Conservation (phyloP, 2,113 vertebrate species). For the Ondatra zibethicus region DNA sequence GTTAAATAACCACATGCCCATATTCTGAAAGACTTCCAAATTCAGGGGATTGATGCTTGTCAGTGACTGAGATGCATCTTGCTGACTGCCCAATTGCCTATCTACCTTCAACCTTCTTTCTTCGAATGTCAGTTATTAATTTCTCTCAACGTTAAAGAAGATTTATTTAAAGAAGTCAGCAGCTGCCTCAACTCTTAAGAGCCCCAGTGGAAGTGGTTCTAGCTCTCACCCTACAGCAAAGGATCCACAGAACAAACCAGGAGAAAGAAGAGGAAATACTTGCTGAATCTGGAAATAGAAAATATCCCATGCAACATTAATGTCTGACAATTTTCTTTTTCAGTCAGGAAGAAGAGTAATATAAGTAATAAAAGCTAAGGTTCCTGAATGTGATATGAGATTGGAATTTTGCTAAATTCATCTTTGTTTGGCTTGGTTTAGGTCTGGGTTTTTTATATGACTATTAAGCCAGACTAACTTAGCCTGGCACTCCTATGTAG, state of each 20-base stretch:
- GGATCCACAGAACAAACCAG: background rate
- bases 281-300: background rate
- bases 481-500: background rate
- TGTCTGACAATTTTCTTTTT: slow-evolving; percentile 65
- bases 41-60: background rate
- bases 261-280: background rate
- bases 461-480: background rate
- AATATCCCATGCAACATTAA: slow-evolving; percentile 22
- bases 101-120: background rate
- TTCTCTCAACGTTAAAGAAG: background rate
- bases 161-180: background rate
- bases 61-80: background rate
- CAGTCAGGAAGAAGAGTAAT: slow-evolving; percentile 48
- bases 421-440: background rate
- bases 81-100: background rate
- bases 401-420: background rate
- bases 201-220: background rate
- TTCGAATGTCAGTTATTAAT: background rate
- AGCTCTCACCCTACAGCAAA: background rate
- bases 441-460: background rate
- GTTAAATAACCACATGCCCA: background rate
- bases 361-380: background rate
- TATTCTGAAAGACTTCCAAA: background rate
- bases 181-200: background rate
- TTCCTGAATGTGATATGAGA: background rate